Conservation (phyloP, 2,888 invertebrate genomes). For the Bursaphelenchus okinawaensis region DNA sequence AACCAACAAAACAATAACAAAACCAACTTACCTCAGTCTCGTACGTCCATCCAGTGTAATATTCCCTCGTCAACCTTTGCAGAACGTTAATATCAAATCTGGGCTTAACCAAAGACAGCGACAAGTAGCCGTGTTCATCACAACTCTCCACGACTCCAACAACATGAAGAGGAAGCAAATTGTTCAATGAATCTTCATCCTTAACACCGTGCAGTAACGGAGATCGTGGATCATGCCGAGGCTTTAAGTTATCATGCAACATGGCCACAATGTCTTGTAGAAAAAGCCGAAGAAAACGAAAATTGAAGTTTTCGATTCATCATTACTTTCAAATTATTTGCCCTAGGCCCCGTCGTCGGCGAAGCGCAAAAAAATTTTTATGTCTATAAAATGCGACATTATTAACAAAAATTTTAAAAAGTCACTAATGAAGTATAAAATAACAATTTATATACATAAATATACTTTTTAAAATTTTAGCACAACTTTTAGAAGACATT, state of each 20-base stretch:
- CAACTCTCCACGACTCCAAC: background rate
- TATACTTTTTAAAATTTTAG: too few species aligned
- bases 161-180: background rate
- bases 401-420: too few species aligned
- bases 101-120: background rate
- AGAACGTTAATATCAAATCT: background rate
- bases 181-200: background rate
- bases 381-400: background rate
- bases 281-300: background rate
- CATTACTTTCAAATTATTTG: background rate
- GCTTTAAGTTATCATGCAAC: background rate
- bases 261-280: too few species aligned
- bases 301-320: background rate
- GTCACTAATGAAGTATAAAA: too few species aligned
- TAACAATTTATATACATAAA: too few species aligned
- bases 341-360: background rate
- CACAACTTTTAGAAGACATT: too few species aligned
- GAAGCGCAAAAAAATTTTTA: too few species aligned
- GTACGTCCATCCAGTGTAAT: too few species aligned
- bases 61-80: background rate
- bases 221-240: background rate
- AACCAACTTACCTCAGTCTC: too few species aligned
- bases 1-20: too few species aligned
- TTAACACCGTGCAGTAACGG: background rate
- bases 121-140: background rate